phyloP scores from a whole-genome alignment of 2,888 invertebrate genomes.

The Nephrocerus scutellatus region DNA sequence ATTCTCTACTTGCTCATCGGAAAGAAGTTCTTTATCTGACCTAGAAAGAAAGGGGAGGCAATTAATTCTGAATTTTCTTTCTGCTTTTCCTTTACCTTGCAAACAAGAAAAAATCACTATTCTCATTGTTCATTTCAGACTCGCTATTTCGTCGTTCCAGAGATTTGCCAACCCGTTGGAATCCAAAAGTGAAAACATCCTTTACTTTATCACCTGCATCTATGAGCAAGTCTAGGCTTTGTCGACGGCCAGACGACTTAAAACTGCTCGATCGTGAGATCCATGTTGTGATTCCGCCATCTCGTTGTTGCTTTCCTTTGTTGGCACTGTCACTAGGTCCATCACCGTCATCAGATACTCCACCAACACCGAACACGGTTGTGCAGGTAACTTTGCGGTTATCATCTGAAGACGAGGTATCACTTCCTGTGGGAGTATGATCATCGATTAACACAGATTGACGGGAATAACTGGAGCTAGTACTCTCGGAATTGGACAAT shows the following conservation, averaged over 20 bases:
- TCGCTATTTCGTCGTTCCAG: conserved; percentile 67
- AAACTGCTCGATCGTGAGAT: conserved; percentile 44
- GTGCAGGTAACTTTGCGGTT: conserved; percentile 46
- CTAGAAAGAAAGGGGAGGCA: conserved; percentile 29
- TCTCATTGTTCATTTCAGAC: conserved; percentile 53
- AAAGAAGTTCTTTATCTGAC: conserved; percentile 45
- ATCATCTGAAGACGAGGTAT: conserved; percentile 43
- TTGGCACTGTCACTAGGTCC: conserved; percentile 44
- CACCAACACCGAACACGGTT: conserved; percentile 38
- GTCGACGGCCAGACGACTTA: conserved; percentile 51
- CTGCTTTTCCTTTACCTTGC: too few relatives aligned
- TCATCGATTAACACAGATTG: conserved; percentile 43
- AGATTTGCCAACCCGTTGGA: conserved; percentile 61
- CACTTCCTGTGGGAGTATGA: conserved; percentile 39
- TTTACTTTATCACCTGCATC: conserved; percentile 75
- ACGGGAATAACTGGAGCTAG: conserved; percentile 46
- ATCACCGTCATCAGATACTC: conserved; percentile 32
- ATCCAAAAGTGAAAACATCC: conserved; percentile 72
- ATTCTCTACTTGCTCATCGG: conserved; percentile 48
- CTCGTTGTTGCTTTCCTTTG: conserved; percentile 49
- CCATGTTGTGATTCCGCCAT: conserved; percentile 31
- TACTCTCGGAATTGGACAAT: conserved; percentile 45
- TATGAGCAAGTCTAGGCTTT: conserved; percentile 69
- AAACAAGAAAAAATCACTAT: conserved; percentile 44
- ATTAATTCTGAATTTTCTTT: conserved; percentile 18